A percentile compares a stretch with the other conserved stretches of the same genome.
Evolutionary conservation across 2,888 invertebrate genomes (phyloP).

Genomic region (Apamea anceps): DNA sequence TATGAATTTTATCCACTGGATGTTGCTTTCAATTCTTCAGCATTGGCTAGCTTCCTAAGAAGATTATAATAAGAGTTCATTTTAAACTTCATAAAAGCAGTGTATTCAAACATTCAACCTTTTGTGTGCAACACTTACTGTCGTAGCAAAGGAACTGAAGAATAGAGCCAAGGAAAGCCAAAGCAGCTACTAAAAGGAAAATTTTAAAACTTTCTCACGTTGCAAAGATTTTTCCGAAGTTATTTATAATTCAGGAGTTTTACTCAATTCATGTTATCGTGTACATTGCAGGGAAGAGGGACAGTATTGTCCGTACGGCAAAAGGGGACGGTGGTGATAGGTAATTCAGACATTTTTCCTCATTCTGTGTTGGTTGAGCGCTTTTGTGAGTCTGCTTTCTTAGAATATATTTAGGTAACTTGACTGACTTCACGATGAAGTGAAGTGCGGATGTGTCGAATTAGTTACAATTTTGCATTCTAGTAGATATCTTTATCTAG

Average conservation of each 20-base stretch:
- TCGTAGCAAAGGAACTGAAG: conserved; percentile 40
- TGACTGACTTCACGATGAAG: conserved; percentile 2
- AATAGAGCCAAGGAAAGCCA: conserved; percentile 34
- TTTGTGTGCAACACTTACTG: conserved; percentile 37
- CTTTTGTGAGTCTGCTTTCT: conserved; percentile 52
- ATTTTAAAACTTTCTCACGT: conserved; percentile 36
- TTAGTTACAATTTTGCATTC: neutral
- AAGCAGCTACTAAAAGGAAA: conserved; percentile 36
- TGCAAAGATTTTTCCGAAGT: conserved; percentile 42
- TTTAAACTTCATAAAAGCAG: conserved; percentile 35
- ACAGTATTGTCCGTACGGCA: conserved; percentile 80
- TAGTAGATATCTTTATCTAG: neutral
- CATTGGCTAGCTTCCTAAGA: neutral
- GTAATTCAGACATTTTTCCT: conserved; percentile 63
- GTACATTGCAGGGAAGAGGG: conserved; percentile 77
- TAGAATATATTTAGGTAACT: neutral
- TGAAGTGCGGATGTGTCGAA: neutral
- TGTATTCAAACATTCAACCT: conserved; percentile 30
- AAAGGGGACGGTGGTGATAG: conserved; percentile 73
- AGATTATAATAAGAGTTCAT: conserved; percentile 1
- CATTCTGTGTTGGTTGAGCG: conserved; percentile 48
- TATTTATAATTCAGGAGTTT: conserved; percentile 54
- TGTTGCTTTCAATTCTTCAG: neutral
- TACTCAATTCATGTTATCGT: conserved; percentile 52
- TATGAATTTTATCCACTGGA: too few relatives aligned